Percentiles rank a stretch among this genome's conserved stretches.
Evolutionary conservation across 2,888 invertebrate genomes (phyloP).

Genomic region (Actias luna): DNA sequence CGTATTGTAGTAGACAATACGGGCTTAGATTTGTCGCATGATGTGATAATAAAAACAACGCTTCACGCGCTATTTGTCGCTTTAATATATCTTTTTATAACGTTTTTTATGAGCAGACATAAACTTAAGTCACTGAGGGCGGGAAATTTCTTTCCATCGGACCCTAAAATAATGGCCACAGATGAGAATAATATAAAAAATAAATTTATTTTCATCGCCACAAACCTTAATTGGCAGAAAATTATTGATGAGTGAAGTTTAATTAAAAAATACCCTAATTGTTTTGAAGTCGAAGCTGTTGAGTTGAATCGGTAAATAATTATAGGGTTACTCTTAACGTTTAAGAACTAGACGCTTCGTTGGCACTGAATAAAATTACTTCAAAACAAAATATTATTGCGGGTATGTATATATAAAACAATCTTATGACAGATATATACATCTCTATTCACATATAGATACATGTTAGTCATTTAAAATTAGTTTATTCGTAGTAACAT

Average conservation of each 20-base stretch:
- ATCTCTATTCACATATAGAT: neutral
- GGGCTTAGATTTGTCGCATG: constrained; percentile 62
- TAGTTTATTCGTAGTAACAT: neutral
- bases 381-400: constrained; percentile 44
- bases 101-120: constrained; percentile 45
- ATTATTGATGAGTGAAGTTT: constrained; percentile 40
- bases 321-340: constrained; percentile 33
- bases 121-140: constrained; percentile 42
- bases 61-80: constrained; percentile 53
- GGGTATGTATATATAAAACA: neutral
- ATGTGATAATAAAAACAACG: constrained; percentile 59
- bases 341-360: constrained; percentile 48
- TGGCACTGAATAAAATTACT: constrained; percentile 51
- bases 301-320: constrained; percentile 55
- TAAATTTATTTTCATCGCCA: constrained; percentile 28
- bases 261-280: constrained; percentile 49
- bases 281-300: constrained; percentile 46
- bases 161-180: constrained; percentile 30
- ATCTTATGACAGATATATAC: neutral
- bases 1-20: constrained; percentile 58
- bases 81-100: constrained; percentile 50
- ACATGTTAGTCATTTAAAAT: neutral
- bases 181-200: constrained; percentile 25
- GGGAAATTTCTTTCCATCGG: constrained; percentile 32
- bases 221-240: constrained; percentile 39